phyloP scores from a whole-genome alignment of 2,113 vertebrate species.

The Heliornis fulica region DNA sequence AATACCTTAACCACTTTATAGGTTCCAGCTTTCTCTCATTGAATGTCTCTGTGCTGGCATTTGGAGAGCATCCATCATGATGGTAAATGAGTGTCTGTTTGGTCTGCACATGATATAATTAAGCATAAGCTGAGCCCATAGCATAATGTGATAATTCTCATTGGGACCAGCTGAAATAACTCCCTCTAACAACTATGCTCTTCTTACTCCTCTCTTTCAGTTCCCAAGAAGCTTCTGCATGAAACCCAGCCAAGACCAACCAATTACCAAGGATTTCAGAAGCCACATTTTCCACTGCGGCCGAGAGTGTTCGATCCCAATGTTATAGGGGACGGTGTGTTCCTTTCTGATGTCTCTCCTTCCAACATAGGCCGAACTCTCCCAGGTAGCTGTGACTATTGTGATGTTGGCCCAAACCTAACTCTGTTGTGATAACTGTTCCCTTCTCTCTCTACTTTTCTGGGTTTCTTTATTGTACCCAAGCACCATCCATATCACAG shows the following conservation, averaged over 20 bases:
- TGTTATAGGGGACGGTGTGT: conserved; percentile 82
- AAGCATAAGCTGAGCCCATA: neutral
- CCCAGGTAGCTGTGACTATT: conserved; percentile 71
- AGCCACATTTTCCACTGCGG: conserved; percentile 57
- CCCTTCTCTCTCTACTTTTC: neutral
- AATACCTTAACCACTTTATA: neutral
- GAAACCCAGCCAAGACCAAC: conserved; percentile 76
- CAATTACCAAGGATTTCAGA: conserved; percentile 63
- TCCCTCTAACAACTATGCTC: neutral
- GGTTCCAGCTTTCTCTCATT: neutral
- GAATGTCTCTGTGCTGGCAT: neutral
- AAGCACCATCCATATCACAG: neutral
- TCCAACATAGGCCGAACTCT: conserved; percentile 70
- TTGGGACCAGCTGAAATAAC: conserved; percentile 8
- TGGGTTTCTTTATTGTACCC: neutral
- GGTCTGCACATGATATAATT: neutral
- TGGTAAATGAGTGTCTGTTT: conserved; percentile 4
- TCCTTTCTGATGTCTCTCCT: conserved; percentile 77
- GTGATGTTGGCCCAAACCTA: neutral
- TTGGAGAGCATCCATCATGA: neutral
- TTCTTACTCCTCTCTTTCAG: conserved; percentile 65
- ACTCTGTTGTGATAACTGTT: neutral
- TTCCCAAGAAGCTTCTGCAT: conserved; percentile 87
- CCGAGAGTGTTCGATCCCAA: conserved; percentile 79
- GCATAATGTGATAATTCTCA: neutral